Base-by-base conservation (phyloP, 2,797 vertebrate species). In the Rhinatrema bivittatum region DNA sequence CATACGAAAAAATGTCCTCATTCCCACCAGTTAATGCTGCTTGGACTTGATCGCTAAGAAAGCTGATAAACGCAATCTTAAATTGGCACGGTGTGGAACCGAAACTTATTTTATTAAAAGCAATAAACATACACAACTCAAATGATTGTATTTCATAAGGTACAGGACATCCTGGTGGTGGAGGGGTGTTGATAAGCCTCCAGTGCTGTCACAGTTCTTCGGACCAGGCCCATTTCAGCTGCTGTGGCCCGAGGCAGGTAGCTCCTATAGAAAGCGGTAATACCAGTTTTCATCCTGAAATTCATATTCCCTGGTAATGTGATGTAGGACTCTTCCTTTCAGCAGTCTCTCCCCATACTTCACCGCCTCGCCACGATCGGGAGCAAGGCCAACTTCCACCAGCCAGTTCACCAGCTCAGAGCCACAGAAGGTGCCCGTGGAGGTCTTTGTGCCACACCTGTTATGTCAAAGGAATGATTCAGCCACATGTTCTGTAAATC, bases 321-420 rank as follows among this genome's bases (percentile, higher is more conserved):
- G 91, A 39, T 87, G 87, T 36, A 99, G 65, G 26, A 94, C 60
- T 0, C 87, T 85, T 7, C 96, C 96, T 58, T 88, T 75, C 53
- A 90, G 74, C 65, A 99, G 75, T 12, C 76, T 85, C 1, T 70
- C 77, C 46, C 91, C 90, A 0, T 99, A 99, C 21, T 82, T 68
- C 14, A 89, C 74, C 1, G 92, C 94, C 74, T 93, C 94, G 0
- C 88, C 87, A 1, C 74, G 77, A 72, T 91, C 93, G 10, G 79
- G 81, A 38, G 89, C 89, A 44, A 98, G 78, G 57, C 95, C 95
- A 4, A 89, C 88, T 72, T 83, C 85, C 56, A 90, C 75, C 7
- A 99, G 87, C 95, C 96, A 99, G 60, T 80, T 85, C 70, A 95
- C 93, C 62, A 99, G 82, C 48, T 98, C 93, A 57, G 79, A 91